phyloP scores from a whole-genome alignment of 2,113 vertebrate genomes.

The Glaucomys volans region DNA sequence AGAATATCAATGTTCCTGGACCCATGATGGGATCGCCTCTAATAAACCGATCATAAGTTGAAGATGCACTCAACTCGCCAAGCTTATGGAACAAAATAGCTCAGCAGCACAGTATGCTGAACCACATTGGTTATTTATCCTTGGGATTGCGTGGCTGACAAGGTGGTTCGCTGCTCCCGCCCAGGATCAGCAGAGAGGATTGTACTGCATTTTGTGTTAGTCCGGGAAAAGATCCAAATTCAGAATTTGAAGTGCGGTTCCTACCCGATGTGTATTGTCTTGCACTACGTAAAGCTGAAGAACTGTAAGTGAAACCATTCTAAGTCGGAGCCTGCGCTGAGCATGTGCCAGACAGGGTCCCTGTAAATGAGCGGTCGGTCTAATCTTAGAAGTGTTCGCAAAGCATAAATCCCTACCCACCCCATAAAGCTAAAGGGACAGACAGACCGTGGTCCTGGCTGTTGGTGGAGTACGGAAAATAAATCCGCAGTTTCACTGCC shows the following conservation, averaged over 20 bases:
- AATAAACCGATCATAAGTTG: background rate
- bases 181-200: background rate
- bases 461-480: background rate
- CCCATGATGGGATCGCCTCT: background rate
- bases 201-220: background rate
- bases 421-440: no score
- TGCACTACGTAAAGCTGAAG: background rate
- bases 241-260: background rate
- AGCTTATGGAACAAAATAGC: no score
- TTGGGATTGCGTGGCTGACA: background rate
- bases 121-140: background rate
- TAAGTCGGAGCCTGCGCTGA: background rate
- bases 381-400: background rate
- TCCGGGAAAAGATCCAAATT: background rate
- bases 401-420: background rate
- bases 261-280: background rate
- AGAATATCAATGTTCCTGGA: background rate
- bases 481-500: background rate
- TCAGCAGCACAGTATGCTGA: background rate
- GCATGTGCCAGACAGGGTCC: background rate
- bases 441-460: background rate
- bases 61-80: no score
- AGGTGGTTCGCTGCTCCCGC: no score
- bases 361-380: background rate
- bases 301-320: background rate